Conservation (phyloP, 2,888 invertebrate genomes). For the Neoascia interrupta region DNA sequence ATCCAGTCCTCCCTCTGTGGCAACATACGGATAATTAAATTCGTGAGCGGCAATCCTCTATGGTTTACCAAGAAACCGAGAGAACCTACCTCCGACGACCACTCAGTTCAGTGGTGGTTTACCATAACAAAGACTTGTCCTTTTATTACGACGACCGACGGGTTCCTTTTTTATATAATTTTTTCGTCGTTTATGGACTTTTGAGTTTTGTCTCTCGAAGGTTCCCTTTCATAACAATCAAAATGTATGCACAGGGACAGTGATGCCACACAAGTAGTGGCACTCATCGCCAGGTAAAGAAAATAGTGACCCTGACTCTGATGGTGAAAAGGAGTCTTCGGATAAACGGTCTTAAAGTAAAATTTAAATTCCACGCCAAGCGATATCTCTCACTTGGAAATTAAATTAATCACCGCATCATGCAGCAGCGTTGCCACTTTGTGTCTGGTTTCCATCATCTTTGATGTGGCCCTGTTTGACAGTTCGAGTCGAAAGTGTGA, state of each 20-base stretch:
- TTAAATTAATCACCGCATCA: constrained; percentile 51
- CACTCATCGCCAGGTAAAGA: constrained; percentile 44
- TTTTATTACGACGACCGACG: constrained; percentile 51
- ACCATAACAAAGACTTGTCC: constrained; percentile 68
- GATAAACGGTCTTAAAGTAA: constrained; percentile 16
- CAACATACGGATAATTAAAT: constrained; percentile 68
- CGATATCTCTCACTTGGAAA: constrained; percentile 39
- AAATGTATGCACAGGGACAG: constrained; percentile 22
- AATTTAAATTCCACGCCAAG: constrained; percentile 38
- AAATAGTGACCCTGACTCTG: constrained; percentile 10
- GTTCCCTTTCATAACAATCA: constrained; percentile 48
- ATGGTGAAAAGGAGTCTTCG: constrained; percentile 26
- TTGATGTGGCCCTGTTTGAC: background rate
- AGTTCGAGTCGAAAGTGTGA: too few relatives aligned
- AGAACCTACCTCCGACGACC: constrained; percentile 7
- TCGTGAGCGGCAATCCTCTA: constrained; percentile 64
- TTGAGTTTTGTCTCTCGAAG: constrained; percentile 9
- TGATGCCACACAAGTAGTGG: constrained; percentile 66
- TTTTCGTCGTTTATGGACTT: constrained; percentile 45
- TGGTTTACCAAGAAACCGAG: constrained; percentile 40
- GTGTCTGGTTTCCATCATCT: constrained; percentile 46
- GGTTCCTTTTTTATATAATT: constrained; percentile 10
- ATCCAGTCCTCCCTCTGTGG: constrained; percentile 53
- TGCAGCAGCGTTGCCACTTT: background rate
- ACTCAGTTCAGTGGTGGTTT: constrained; percentile 25